phyloP scores from a whole-genome alignment of 92 coral and sea anemone species.

The Galaxea fascicularis region DNA sequence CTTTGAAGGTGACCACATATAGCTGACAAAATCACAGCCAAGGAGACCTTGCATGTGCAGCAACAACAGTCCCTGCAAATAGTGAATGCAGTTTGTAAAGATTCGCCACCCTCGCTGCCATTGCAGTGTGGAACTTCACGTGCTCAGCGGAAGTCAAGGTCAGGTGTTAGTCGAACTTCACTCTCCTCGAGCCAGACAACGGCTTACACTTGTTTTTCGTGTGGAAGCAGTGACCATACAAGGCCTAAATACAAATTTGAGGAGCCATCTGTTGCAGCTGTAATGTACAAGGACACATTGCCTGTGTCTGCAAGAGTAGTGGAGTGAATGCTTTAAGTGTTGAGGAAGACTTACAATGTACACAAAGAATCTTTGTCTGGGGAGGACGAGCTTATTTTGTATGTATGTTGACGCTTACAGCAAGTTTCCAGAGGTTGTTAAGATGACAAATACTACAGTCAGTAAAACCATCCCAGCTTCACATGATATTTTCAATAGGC shows the following conservation, averaged over 20 bases:
- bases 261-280: slow-evolving; percentile 55
- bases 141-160: not conserved
- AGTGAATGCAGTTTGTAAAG: slow-evolving; percentile 31
- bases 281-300: slow-evolving; percentile 45
- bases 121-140: slow-evolving; percentile 14
- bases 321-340: slow-evolving; percentile 8
- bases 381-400: slow-evolving; percentile 28
- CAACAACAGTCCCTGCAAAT: slow-evolving; percentile 34
- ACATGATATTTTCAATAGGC: slow-evolving; percentile 65
- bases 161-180: slow-evolving; percentile 16
- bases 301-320: slow-evolving; percentile 35
- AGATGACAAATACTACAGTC: slow-evolving; percentile 65
- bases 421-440: no score
- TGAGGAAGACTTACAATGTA: slow-evolving; percentile 15
- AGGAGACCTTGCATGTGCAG: slow-evolving; percentile 55
- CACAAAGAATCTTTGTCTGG: slow-evolving; percentile 21
- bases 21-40: slow-evolving; percentile 46
- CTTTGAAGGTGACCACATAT: slow-evolving; percentile 57
- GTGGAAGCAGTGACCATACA: slow-evolving; percentile 36
- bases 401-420: slow-evolving; percentile 37
- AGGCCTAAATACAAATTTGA: slow-evolving; percentile 50
- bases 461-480: slow-evolving; percentile 46
- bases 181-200: slow-evolving; percentile 9
- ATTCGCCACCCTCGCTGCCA: not conserved
- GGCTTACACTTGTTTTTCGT: slow-evolving; percentile 49